A percentile compares a stretch with the other conserved stretches of the same genome.
phyloP scores from a whole-genome alignment of 2,888 invertebrate species.

The Tigriopus californicus region DNA sequence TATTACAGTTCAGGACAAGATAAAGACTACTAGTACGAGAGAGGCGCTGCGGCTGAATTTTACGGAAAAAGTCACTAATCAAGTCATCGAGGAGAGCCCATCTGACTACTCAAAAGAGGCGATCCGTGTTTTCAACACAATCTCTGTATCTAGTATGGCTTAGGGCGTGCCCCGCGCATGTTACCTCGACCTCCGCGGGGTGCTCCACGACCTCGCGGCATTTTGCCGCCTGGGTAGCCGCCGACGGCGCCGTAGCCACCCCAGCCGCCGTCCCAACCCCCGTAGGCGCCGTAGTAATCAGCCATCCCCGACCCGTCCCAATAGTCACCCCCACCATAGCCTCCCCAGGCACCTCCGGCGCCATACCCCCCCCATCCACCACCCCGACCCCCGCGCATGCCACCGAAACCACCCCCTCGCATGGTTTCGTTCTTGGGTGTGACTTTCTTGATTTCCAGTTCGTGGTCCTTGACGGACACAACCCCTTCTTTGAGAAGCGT shows the following conservation, averaged over 20 bases:
- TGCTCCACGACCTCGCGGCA: slow-evolving; percentile 14
- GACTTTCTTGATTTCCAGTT: slow-evolving; percentile 87
- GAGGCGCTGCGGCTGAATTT: too few relatives aligned
- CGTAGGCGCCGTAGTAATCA: slow-evolving; percentile 19
- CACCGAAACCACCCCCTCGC: slow-evolving; percentile 40
- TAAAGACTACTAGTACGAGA: too few relatives aligned
- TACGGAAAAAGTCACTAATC: too few relatives aligned
- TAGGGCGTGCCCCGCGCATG: neutral
- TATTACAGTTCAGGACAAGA: too few relatives aligned
- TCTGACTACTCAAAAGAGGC: too few relatives aligned
- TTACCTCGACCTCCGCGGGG: slow-evolving; percentile 21
- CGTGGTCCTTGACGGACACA: slow-evolving; percentile 79
- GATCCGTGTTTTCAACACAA: too few relatives aligned
- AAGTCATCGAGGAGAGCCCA: too few relatives aligned
- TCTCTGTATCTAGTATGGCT: too few relatives aligned
- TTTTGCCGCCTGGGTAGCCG: slow-evolving; percentile 24
- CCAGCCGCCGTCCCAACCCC: slow-evolving; percentile 22
- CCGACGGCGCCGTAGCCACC: slow-evolving; percentile 30
- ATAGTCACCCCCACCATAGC: slow-evolving; percentile 22
- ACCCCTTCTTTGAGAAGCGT: slow-evolving; percentile 77
- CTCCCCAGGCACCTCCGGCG: slow-evolving; percentile 22
- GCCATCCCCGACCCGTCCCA: slow-evolving; percentile 20
- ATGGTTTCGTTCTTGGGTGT: slow-evolving; percentile 45
- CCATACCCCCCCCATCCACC: slow-evolving; percentile 33
- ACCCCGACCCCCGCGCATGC: slow-evolving; percentile 34